Percentiles rank a stretch among this genome's conserved stretches.
Evolutionary conservation across 2,113 vertebrate species (phyloP).

Genomic region (Pholis gunnellus): DNA sequence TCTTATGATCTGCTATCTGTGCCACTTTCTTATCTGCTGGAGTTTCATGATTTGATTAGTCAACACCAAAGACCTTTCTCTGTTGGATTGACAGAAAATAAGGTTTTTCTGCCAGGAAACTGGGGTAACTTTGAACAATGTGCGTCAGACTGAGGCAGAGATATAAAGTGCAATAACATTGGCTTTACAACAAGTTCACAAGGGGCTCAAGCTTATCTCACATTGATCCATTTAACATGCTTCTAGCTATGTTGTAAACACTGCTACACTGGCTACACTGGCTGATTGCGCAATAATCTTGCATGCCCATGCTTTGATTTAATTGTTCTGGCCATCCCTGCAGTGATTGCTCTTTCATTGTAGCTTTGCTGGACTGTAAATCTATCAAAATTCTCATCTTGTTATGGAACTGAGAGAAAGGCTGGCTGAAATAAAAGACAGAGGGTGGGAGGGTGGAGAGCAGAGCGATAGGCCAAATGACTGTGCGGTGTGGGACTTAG

Average conservation of each 20-base stretch:
- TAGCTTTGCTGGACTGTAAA: conserved; percentile 26
- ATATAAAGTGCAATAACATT: conserved; percentile 4
- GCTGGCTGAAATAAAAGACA: conserved; percentile 23
- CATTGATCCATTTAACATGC: conserved; percentile 49
- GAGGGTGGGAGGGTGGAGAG: conserved; percentile 44
- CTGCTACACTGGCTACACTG: background rate
- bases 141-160: conserved; percentile 8
- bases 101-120: background rate
- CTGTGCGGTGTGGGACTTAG: conserved; percentile 38
- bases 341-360: conserved; percentile 57
- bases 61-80: background rate
- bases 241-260: conserved; percentile 32
- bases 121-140: background rate
- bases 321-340: conserved; percentile 10
- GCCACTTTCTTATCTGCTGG: background rate
- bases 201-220: conserved; percentile 21
- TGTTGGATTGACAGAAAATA: background rate
- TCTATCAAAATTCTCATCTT: conserved; percentile 50
- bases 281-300: conserved; percentile 14
- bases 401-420: conserved; percentile 18
- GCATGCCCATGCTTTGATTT: conserved; percentile 9
- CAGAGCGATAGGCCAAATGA: conserved; percentile 32
- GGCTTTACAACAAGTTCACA: conserved; percentile 35
- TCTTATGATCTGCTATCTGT: background rate
- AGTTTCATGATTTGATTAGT: background rate